A percentile compares a stretch with the other conserved stretches of the same genome.
These are phyloP conservation scores for Campopleginae sp. DNA, from an alignment of 2,888 invertebrate species.

Conservation along the genomic window DNA sequence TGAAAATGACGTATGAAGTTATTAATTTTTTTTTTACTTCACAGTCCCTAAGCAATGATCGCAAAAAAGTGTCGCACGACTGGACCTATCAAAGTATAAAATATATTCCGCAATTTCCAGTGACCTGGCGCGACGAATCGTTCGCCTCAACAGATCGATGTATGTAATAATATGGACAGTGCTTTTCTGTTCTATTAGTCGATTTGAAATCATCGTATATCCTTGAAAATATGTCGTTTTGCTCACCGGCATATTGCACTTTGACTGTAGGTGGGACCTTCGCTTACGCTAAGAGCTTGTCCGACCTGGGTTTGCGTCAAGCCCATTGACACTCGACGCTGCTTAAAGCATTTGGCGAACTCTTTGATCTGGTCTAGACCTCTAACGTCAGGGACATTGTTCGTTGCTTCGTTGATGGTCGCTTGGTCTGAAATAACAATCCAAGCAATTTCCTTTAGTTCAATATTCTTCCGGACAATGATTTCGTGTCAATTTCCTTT, in stretches of 20 bases:
- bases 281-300: slow-evolving; percentile 97
- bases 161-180: slow-evolving; percentile 34
- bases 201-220: slow-evolving; percentile 31
- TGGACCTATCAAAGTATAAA: slow-evolving; percentile 18
- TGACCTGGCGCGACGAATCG: slow-evolving; percentile 80
- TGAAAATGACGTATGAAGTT: neutral
- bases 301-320: slow-evolving; percentile 98
- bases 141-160: slow-evolving; percentile 34
- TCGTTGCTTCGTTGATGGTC: slow-evolving; percentile 96
- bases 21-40: neutral
- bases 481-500: neutral
- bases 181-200: slow-evolving; percentile 56
- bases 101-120: slow-evolving; percentile 79
- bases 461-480: neutral
- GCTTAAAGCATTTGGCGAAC: slow-evolving; percentile 98
- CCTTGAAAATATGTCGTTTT: slow-evolving; percentile 37
- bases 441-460: neutral
- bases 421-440: slow-evolving; percentile 89
- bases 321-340: slow-evolving; percentile 95
- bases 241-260: slow-evolving; percentile 99
- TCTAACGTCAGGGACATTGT: slow-evolving; percentile 98
- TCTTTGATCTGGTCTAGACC: slow-evolving; percentile 99
- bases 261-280: slow-evolving; percentile 99
- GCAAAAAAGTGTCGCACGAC: slow-evolving; percentile 35
- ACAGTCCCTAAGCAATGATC: neutral